Base-by-base conservation (phyloP, 2,888 invertebrate species). In the Synanthedon tipuliformis region DNA sequence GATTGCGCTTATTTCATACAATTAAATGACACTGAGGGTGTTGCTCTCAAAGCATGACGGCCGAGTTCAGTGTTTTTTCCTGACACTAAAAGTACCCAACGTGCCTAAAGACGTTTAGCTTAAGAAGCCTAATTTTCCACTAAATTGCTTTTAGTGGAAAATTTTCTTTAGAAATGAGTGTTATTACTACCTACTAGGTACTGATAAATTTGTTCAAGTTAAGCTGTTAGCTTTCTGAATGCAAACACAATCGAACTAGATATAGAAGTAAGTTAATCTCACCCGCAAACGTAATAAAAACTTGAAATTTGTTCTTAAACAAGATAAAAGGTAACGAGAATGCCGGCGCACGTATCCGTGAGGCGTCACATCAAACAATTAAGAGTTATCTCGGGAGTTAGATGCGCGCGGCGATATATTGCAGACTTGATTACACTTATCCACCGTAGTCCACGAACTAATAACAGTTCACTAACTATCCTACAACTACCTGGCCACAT, bases 381-480 rank as follows among this genome's bases (percentile, higher is more conserved):
- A 79, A 75, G 73, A 77, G 76, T 78, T 78, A 73, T 73, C 73
- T 69, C 41, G 10, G 56, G 64, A 76, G 73, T 70, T 75, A 68
- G 72, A 65, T 65, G 65, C 59, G 66, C 73, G 13, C 61, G 62
- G 57, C 71, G 75, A 82, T 81, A 76, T 76, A 81, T 80, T 67
- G 76, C 63, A 66, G 65, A 70, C 76, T 82, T 78, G 78, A 82
- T 82, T 81, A 82, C 79, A 81, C 81, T 80, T 77, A 59, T 73
- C 77, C 72, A 71, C 75, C 34, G 34, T 45, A 45, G 45, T 79
- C 65, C 58, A 64, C 57, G 66, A 80, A 80, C 74, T 81, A 82
- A 84, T 85, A 82, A 79, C 83, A 83, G 71, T 82, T 81, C 78
- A 75, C 78, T 78, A 80, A 74, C 71, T 70, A 72, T 74, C 51